A percentile compares a stretch with the other conserved stretches of the same genome.
Evolutionary conservation across 2,113 vertebrate genomes (phyloP).

Genomic region (Chaetura pelagica): DNA sequence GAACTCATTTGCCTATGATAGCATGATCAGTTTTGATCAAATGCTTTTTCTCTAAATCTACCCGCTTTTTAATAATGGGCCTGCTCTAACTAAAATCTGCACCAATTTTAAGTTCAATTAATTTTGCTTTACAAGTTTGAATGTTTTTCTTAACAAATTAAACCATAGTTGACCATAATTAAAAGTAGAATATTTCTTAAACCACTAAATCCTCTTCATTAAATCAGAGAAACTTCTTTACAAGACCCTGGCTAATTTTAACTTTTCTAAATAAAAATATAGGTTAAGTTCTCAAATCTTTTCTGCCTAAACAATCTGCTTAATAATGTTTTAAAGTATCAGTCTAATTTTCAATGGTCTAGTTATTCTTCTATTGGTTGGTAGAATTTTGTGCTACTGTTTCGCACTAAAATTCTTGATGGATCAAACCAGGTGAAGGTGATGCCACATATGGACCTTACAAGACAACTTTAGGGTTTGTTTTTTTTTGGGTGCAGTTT

Average conservation of each 20-base stretch:
- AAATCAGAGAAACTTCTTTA: background rate
- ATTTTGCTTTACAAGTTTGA: background rate
- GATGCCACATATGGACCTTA: background rate
- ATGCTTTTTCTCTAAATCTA: background rate
- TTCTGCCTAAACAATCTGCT: background rate
- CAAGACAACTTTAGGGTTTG: background rate
- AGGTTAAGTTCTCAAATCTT: background rate
- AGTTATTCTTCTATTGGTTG: background rate
- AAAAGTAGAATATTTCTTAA: background rate
- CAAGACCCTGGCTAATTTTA: background rate
- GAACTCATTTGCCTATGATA: conserved; percentile 19
- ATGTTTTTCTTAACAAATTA: conserved; percentile 7
- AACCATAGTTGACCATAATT: background rate
- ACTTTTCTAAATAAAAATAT: background rate
- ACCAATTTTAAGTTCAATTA: background rate
- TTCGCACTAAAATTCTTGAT: background rate
- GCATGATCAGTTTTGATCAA: conserved; percentile 54
- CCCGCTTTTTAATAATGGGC: background rate
- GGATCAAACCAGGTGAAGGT: background rate
- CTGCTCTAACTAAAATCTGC: conserved; percentile 1
- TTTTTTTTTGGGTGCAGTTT: background rate
- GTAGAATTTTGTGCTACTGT: background rate
- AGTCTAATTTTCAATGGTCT: background rate
- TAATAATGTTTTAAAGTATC: background rate
- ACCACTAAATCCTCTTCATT: background rate